Evolutionary conservation across 2,888 invertebrate species (phyloP).

Genomic region (Dryobotodes eremita): DNA sequence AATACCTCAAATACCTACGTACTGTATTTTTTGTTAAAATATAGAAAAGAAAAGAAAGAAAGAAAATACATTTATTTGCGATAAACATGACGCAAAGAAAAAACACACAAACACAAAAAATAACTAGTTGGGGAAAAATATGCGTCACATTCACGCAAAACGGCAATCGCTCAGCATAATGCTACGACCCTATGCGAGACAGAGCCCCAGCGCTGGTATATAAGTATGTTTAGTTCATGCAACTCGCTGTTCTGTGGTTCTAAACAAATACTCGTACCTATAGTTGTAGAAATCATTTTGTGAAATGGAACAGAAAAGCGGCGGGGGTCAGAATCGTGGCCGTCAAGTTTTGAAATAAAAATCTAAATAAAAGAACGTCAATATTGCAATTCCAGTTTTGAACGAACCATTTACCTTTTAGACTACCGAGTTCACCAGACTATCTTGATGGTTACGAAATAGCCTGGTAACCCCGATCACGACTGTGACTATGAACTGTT

Average conservation of each 20-base stretch:
- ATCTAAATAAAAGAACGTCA: conserved; percentile 44
- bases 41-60: too few species aligned
- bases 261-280: neutral
- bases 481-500: conserved; percentile 34
- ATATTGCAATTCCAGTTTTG: conserved; percentile 44
- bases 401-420: conserved; percentile 27
- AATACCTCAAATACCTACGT: neutral
- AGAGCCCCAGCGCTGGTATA: too few species aligned
- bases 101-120: too few species aligned
- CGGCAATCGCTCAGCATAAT: too few species aligned
- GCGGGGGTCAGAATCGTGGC: conserved; percentile 32
- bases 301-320: conserved; percentile 18
- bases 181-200: too few species aligned
- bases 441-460: conserved; percentile 38
- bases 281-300: neutral
- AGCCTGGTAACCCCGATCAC: conserved; percentile 40
- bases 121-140: too few species aligned
- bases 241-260: neutral
- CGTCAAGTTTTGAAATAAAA: conserved; percentile 45
- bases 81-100: too few species aligned
- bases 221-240: neutral
- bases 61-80: too few species aligned
- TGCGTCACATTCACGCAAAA: too few species aligned
- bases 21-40: neutral
- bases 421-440: conserved; percentile 8